Conservation (phyloP, 2,113 vertebrate species). For the Neoarius graeffei region DNA sequence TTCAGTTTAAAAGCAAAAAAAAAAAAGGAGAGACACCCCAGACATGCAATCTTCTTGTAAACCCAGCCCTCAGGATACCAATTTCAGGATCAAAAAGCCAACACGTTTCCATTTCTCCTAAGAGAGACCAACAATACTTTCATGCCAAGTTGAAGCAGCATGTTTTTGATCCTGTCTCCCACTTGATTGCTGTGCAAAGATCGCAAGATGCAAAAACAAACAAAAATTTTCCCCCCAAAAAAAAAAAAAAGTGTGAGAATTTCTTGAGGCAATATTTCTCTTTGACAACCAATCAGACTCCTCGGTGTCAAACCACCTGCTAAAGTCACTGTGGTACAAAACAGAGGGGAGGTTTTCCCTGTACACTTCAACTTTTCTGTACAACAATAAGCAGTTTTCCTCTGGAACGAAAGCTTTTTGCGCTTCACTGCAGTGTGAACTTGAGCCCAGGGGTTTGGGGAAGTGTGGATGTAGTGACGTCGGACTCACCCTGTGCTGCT, state of each 20-base stretch:
- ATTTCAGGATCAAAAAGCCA: too few relatives aligned
- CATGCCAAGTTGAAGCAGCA: too few relatives aligned
- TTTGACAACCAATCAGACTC: not conserved
- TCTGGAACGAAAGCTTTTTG: not conserved
- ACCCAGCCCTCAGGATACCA: too few relatives aligned
- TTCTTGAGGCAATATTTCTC: not conserved
- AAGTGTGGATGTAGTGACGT: not conserved
- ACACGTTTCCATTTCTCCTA: too few relatives aligned
- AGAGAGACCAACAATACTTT: too few relatives aligned
- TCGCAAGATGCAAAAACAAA: not conserved
- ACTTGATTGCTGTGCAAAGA: not conserved
- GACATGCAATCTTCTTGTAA: too few relatives aligned
- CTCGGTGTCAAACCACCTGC: not conserved
- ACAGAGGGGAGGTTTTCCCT: not conserved
- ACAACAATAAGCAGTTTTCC: not conserved
- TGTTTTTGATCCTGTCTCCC: not conserved
- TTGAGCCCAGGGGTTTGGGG: not conserved
- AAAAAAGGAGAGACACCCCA: too few relatives aligned
- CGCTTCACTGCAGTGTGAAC: not conserved
- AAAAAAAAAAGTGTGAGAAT: not conserved
- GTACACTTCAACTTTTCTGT: not conserved
- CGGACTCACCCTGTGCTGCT: conserved; percentile 89
- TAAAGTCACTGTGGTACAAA: not conserved
- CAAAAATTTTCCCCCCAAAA: too few relatives aligned
- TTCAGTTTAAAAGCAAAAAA: too few relatives aligned